Evolutionary conservation across 2,113 vertebrate genomes (phyloP).

Genomic region (Python bivittatus): DNA sequence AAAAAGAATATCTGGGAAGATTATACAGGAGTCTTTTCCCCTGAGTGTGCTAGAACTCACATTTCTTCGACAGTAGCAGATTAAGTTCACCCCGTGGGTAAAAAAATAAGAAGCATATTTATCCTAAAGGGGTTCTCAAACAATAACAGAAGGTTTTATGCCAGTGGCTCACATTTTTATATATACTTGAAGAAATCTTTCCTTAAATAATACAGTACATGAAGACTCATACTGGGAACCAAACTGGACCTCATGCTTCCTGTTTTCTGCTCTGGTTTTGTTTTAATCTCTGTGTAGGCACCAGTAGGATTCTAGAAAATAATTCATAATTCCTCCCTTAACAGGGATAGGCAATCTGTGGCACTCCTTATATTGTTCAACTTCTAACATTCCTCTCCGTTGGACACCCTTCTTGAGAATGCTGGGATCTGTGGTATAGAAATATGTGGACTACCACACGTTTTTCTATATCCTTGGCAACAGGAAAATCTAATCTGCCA

Average conservation of each 20-base stretch:
- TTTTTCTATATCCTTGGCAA: background rate
- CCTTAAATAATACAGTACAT: background rate
- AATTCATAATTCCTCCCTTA: too few species aligned
- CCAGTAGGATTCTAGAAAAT: too few species aligned
- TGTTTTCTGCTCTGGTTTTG: background rate
- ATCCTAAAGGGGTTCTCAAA: background rate
- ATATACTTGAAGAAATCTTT: background rate
- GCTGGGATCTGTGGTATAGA: too few species aligned
- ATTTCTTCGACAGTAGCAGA: conserved; percentile 6
- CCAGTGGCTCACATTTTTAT: background rate
- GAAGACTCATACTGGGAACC: background rate
- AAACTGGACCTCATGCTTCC: background rate
- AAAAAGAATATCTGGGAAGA: conserved; percentile 7
- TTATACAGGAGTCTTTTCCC: background rate
- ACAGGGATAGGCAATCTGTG: too few species aligned
- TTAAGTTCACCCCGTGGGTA: background rate
- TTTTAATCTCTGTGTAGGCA: background rate
- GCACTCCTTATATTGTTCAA: too few species aligned
- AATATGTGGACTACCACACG: too few species aligned
- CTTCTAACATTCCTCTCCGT: too few species aligned
- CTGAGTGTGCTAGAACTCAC: conserved; percentile 25
- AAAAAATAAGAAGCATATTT: background rate
- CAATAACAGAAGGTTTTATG: background rate
- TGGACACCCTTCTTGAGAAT: too few species aligned
- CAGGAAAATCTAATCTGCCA: background rate